These are phyloP conservation scores for Palythoa grandis DNA, from an alignment of 92 coral and sea anemone genomes.

Conservation along the genomic window DNA sequence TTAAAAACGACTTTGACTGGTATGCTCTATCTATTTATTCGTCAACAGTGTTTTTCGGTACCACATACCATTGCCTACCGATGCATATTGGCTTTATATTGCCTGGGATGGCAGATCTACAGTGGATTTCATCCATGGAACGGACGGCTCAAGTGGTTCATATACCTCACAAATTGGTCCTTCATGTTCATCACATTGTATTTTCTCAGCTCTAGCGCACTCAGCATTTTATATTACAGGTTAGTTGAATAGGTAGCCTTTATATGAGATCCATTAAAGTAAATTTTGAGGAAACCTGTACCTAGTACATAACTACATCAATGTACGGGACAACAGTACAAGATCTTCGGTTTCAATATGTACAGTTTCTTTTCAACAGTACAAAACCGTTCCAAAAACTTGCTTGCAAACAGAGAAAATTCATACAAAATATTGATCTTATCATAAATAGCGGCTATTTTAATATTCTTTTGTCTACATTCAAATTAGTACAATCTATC, in stretches of 20 bases:
- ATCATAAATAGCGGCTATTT: too few relatives aligned
- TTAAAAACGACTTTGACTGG: not conserved
- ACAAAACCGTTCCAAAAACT: too few relatives aligned
- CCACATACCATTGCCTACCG: constrained; percentile 58
- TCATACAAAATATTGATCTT: too few relatives aligned
- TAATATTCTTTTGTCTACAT: too few relatives aligned
- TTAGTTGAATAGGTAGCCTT: not conserved
- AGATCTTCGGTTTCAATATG: too few relatives aligned
- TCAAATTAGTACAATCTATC: too few relatives aligned
- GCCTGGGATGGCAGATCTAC: constrained; percentile 81
- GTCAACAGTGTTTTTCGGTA: constrained; percentile 66
- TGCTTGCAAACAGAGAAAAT: too few relatives aligned
- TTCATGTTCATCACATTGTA: constrained; percentile 65
- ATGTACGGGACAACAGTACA: too few relatives aligned
- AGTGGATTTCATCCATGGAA: constrained; percentile 75
- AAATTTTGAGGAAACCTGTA: not conserved
- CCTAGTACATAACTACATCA: not conserved
- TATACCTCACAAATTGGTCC: constrained; percentile 91
- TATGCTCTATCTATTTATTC: not conserved
- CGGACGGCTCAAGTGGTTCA: constrained; percentile 84
- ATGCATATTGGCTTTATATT: constrained; percentile 64
- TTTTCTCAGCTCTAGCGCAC: constrained; percentile 64
- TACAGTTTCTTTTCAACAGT: too few relatives aligned
- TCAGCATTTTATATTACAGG: constrained; percentile 61
- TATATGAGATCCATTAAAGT: not conserved